phyloP scores from a whole-genome alignment of 2,797 vertebrate genomes.

The Fringilla coelebs region DNA sequence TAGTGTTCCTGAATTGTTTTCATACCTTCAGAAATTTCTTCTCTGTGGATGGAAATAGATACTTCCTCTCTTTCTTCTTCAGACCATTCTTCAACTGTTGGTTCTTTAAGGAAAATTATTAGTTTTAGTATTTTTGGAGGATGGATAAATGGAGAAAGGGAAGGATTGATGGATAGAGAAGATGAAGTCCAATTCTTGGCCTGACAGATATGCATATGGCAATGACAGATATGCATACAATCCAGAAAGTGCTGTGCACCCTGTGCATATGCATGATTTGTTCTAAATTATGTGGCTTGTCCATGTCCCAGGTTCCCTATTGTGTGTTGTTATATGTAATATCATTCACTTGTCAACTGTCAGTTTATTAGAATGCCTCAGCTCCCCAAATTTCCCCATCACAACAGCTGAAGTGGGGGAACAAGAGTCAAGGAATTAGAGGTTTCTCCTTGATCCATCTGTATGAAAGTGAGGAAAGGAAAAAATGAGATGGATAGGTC shows the following conservation, averaged over 20 bases:
- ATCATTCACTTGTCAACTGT: neutral
- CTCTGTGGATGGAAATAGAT: conserved; percentile 40
- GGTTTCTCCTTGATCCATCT: neutral
- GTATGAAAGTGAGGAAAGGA: neutral
- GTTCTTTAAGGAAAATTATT: conserved; percentile 68
- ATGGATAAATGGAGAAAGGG: neutral
- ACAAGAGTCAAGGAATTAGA: neutral
- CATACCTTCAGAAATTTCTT: conserved; percentile 65
- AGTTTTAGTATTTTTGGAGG: conserved; percentile 10
- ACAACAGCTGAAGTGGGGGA: neutral
- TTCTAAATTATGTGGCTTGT: neutral
- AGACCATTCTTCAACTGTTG: conserved; percentile 70
- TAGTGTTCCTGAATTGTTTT: neutral
- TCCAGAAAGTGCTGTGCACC: neutral
- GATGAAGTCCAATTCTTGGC: neutral
- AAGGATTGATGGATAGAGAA: neutral
- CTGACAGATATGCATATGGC: neutral
- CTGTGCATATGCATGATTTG: neutral
- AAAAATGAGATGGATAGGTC: neutral
- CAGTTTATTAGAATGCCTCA: neutral
- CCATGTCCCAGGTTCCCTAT: neutral
- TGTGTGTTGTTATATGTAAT: neutral
- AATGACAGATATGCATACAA: neutral
- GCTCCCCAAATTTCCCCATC: neutral
- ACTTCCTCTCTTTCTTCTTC: conserved; percentile 70